These are phyloP conservation scores for Steromphala cineraria DNA, from an alignment of 2,888 invertebrate genomes.

Conservation along the genomic window DNA sequence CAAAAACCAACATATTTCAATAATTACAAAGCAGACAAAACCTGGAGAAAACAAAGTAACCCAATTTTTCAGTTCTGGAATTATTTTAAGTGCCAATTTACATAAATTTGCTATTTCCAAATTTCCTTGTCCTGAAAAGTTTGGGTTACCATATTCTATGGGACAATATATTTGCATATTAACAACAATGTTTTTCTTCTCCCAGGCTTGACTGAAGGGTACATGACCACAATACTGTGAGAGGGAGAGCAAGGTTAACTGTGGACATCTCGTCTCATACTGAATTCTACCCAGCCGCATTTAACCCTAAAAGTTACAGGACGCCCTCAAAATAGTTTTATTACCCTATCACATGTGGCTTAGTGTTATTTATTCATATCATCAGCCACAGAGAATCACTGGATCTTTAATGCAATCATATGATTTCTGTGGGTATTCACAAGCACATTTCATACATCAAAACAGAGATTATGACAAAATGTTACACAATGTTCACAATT, in stretches of 20 bases:
- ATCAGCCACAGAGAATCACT: not conserved
- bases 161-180: not conserved
- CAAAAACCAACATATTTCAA: conserved; percentile 2
- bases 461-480: too few species aligned
- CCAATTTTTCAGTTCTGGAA: too few species aligned
- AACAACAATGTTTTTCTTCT: not conserved
- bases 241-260: not conserved
- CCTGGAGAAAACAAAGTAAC: not conserved
- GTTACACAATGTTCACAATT: too few species aligned
- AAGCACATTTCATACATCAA: too few species aligned
- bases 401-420: not conserved
- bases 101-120: not conserved
- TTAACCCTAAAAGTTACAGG: not conserved
- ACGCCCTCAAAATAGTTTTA: not conserved
- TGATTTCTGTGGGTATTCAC: not conserved
- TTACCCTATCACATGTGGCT: too few species aligned
- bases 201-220: not conserved
- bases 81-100: too few species aligned
- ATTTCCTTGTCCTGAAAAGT: not conserved
- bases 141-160: not conserved
- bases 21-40: conserved; percentile 6
- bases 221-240: not conserved
- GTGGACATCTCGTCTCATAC: not conserved
- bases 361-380: too few species aligned
- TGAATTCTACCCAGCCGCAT: not conserved